phyloP scores from a whole-genome alignment of 2,113 vertebrate species.

The Excalfactoria chinensis region DNA sequence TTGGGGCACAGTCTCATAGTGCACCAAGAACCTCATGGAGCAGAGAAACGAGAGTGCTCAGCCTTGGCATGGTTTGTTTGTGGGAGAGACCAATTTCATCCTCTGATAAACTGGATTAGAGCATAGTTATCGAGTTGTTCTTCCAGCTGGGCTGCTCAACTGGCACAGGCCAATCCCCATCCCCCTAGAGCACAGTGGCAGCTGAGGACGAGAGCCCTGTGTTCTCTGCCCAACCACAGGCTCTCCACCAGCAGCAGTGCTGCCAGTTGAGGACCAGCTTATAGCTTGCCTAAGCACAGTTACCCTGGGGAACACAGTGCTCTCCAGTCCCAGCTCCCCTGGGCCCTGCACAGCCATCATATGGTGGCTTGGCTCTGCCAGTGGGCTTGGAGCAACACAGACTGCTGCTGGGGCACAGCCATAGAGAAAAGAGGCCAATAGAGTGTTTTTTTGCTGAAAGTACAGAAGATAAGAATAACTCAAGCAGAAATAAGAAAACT shows the following conservation, averaged over 20 bases:
- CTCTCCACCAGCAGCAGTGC: not conserved
- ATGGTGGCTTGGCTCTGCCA: conserved; percentile 10
- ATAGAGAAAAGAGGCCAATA: not conserved
- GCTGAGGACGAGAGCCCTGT: not conserved
- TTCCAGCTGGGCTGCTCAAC: not conserved
- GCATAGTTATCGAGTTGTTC: not conserved
- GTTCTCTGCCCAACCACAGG: accelerated
- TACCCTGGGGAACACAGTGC: accelerated
- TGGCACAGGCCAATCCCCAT: not conserved
- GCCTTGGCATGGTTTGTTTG: not conserved
- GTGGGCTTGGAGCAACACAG: not conserved
- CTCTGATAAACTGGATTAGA: not conserved
- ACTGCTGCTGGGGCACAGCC: not conserved
- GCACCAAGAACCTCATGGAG: not conserved
- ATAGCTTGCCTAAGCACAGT: not conserved
- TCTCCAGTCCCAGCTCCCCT: not conserved
- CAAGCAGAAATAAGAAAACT: not conserved
- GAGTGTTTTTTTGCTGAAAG: not conserved
- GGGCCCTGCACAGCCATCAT: accelerated
- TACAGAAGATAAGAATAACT: not conserved
- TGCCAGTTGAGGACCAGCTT: not conserved
- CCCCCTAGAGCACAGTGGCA: not conserved
- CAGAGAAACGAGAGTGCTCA: accelerated
- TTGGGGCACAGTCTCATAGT: not conserved
- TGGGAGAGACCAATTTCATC: not conserved